phyloP scores from a whole-genome alignment of 2,113 vertebrate species.

The Urocolius indicus region DNA sequence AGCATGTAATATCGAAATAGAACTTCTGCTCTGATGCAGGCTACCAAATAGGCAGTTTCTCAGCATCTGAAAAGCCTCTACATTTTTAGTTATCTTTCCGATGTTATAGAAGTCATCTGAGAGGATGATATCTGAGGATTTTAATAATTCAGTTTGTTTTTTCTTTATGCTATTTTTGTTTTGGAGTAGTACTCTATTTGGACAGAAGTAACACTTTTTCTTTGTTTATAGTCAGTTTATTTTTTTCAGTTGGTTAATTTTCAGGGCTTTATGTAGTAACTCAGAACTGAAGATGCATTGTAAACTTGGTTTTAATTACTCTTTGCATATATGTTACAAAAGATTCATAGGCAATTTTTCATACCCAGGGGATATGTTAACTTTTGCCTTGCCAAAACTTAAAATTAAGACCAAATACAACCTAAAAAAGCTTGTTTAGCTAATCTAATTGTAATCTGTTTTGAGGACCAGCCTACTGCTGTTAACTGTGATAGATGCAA shows the following conservation, averaged over 20 bases:
- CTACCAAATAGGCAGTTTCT: neutral
- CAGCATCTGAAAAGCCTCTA: neutral
- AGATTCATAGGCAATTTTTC: neutral
- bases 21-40: neutral
- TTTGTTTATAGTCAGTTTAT: neutral
- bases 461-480: neutral
- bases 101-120: neutral
- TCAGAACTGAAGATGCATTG: neutral
- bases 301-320: neutral
- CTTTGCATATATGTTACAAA: neutral
- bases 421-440: neutral
- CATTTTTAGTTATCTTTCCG: neutral
- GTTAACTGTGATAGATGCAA: neutral
- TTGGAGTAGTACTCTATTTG: neutral
- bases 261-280: neutral
- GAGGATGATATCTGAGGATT: neutral
- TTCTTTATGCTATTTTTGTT: neutral
- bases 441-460: neutral
- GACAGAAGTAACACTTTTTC: slow-evolving; percentile 4
- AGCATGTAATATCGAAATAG: neutral
- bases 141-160: neutral
- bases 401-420: neutral
- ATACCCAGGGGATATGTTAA: neutral
- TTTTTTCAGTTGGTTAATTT: neutral
- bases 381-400: neutral